Percentiles rank a stretch among this genome's conserved stretches.
These are phyloP conservation scores for Thyatira batis DNA, from an alignment of 2,888 invertebrate species.

Conservation along the genomic window DNA sequence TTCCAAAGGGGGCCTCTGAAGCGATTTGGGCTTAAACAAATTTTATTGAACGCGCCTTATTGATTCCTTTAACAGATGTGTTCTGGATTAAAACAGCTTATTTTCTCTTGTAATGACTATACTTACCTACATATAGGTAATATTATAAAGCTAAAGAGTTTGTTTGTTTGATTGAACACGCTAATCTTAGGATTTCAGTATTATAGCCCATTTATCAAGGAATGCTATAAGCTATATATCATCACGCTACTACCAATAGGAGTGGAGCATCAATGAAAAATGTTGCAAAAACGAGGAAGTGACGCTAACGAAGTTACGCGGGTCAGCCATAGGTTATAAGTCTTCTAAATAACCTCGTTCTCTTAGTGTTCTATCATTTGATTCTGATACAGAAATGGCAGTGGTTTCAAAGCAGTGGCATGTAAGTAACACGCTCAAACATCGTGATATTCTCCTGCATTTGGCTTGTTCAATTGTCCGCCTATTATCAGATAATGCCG, in stretches of 20 bases:
- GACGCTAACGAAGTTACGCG: no score
- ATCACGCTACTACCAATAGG: no score
- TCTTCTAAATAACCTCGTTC: background rate
- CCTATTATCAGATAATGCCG: slow-evolving; percentile 77
- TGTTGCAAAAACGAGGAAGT: no score
- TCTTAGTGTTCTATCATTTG: background rate
- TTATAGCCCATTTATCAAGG: no score
- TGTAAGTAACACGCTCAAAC: slow-evolving; percentile 27
- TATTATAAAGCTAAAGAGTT: no score
- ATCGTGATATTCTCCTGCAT: slow-evolving; percentile 42
- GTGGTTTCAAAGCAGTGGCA: background rate
- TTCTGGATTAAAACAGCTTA: slow-evolving; percentile 19
- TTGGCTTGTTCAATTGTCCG: slow-evolving; percentile 44
- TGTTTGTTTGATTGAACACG: no score
- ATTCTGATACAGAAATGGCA: background rate
- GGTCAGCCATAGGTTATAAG: no score
- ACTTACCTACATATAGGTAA: no score
- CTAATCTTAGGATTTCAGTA: no score
- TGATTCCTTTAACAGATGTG: slow-evolving; percentile 49
- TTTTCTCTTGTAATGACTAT: no score
- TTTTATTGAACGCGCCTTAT: slow-evolving; percentile 63
- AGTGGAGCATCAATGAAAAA: no score
- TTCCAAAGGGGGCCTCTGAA: slow-evolving; percentile 48
- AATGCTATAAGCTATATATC: no score
- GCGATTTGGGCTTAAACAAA: slow-evolving; percentile 60